These are phyloP conservation scores for Cynaeus angustus DNA, from an alignment of 2,888 invertebrate species.

Conservation along the genomic window DNA sequence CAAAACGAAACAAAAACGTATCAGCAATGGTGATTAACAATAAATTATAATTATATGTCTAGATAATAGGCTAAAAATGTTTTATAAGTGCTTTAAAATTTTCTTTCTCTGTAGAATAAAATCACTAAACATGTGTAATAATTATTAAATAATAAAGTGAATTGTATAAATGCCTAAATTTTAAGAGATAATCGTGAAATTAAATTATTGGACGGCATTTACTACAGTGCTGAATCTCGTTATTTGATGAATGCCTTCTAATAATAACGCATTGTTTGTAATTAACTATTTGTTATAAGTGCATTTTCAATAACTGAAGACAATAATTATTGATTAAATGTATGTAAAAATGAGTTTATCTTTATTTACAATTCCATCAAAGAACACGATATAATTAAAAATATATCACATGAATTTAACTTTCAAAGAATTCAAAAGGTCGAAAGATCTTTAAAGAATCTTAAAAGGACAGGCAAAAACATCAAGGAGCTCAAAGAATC, in stretches of 20 bases:
- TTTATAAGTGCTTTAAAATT: constrained; percentile 62
- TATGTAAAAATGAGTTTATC: constrained; percentile 32
- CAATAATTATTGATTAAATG: constrained; percentile 70
- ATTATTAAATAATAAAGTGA: constrained; percentile 44
- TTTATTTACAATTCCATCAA: background rate
- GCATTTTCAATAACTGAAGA: constrained; percentile 73
- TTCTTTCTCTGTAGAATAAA: constrained; percentile 58
- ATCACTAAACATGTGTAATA: constrained; percentile 32
- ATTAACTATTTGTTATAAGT: constrained; percentile 69
- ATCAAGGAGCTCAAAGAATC: too few species aligned
- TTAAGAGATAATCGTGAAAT: constrained; percentile 45
- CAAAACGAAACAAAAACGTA: constrained; percentile 71
- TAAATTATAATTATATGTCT: constrained; percentile 61
- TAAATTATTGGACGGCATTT: constrained; percentile 50
- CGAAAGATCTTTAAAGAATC: too few species aligned
- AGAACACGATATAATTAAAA: too few species aligned
- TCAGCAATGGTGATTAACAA: constrained; percentile 72
- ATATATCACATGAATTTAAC: too few species aligned
- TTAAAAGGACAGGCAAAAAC: too few species aligned
- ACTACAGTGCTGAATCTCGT: constrained; percentile 44
- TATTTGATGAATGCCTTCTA: constrained; percentile 61
- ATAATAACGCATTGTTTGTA: constrained; percentile 60
- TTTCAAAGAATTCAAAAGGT: too few species aligned
- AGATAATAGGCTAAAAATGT: constrained; percentile 54
- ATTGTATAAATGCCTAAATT: constrained; percentile 53